Conservation (phyloP, 2,888 invertebrate species). For the Automeris io region DNA sequence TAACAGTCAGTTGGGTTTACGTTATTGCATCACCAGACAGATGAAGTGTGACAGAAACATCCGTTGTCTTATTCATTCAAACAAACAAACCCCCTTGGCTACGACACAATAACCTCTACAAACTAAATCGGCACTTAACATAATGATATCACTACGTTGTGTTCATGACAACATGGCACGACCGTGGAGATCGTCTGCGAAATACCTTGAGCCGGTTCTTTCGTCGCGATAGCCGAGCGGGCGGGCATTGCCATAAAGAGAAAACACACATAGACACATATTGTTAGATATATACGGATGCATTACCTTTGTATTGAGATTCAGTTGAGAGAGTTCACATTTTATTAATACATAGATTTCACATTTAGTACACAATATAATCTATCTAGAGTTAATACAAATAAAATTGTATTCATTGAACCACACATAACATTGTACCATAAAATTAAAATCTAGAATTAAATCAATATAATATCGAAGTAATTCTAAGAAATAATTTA, state of each 20-base stretch:
- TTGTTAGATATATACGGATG: constrained; percentile 78
- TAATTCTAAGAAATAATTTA: too few relatives aligned
- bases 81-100: constrained; percentile 75
- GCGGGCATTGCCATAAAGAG: constrained; percentile 83
- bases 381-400: too few relatives aligned
- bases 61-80: constrained; percentile 45
- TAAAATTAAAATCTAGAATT: too few relatives aligned
- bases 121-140: constrained; percentile 57
- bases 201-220: constrained; percentile 77
- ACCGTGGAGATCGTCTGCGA: constrained; percentile 29
- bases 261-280: constrained; percentile 81
- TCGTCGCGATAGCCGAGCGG: constrained; percentile 79
- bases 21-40: too few relatives aligned
- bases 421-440: too few relatives aligned
- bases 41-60: constrained; percentile 41
- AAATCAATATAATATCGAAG: too few relatives aligned
- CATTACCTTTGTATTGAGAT: constrained; percentile 41
- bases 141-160: constrained; percentile 59
- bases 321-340: background rate
- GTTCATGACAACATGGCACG: constrained; percentile 22
- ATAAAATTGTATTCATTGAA: too few relatives aligned
- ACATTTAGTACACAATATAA: too few relatives aligned
- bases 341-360: background rate
- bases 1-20: too few relatives aligned
- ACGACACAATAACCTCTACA: constrained; percentile 72